phyloP scores from a whole-genome alignment of 2,797 vertebrate species.

The Triplophysa yarkandensis region DNA sequence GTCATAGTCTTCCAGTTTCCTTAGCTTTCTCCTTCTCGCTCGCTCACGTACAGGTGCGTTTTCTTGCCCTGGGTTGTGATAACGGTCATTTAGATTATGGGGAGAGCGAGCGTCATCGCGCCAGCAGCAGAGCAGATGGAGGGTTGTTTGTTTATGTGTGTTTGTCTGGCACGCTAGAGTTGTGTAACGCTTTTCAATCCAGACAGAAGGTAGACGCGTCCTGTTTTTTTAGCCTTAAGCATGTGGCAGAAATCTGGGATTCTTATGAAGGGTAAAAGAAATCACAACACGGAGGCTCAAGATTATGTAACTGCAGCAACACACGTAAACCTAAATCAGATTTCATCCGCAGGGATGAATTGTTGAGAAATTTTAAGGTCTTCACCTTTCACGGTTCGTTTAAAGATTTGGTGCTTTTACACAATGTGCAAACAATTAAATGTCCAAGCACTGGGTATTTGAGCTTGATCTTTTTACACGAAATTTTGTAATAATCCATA shows the following conservation, averaged over 20 bases:
- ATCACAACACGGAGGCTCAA: not conserved
- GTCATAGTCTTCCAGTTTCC: conserved; percentile 23
- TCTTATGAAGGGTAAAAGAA: not conserved
- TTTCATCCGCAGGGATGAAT: not conserved
- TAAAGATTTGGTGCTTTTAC: not conserved
- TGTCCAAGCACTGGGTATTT: conserved; percentile 9
- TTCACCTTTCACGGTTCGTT: not conserved
- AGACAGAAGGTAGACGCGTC: conserved; percentile 32
- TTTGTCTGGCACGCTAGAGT: conserved; percentile 8
- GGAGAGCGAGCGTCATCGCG: conserved; percentile 5
- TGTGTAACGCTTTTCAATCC: conserved; percentile 42
- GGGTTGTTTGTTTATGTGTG: conserved; percentile 11
- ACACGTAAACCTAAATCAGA: not conserved
- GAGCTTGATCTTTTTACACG: not conserved
- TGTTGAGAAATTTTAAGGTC: not conserved
- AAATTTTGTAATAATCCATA: not conserved
- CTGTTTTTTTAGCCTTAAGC: conserved; percentile 32
- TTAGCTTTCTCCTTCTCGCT: conserved; percentile 5
- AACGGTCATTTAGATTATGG: conserved; percentile 36
- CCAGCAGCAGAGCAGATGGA: conserved; percentile 22
- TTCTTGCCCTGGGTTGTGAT: conserved; percentile 21
- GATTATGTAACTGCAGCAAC: conserved; percentile 41
- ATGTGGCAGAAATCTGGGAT: conserved; percentile 29
- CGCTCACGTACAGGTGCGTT: conserved; percentile 12
- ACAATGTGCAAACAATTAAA: not conserved